Evolutionary conservation across 1,140 invertebrate genomes (phyloP), one percentile per base, ranked within the genome.

Genomic region (Drosophila ohnishii): DNA sequence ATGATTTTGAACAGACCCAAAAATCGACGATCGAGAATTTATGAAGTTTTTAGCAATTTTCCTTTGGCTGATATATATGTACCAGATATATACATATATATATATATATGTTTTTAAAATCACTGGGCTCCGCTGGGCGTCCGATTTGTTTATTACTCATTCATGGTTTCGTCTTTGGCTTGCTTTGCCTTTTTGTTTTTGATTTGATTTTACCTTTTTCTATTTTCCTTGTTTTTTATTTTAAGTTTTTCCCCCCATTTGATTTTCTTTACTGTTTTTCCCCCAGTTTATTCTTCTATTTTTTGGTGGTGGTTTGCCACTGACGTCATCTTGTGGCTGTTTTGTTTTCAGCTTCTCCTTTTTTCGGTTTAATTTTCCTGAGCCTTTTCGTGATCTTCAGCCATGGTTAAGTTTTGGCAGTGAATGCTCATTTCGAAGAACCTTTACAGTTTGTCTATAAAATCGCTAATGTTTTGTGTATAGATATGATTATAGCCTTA

Each of bases 1-100:
- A 72, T 85, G 81, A 84, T 84, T 85, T 66, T 84, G 57, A 84
- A 76, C 80, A 84, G 80, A 84, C 19, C 11, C 34, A 58, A n/a
- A 50, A 11, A 35, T 32, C 25, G 13, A 4, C 13, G 35, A 70
- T 62, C 45, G 30, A 25, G 39, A 71, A 70, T 70, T 70, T 57
- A 58, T 70, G 42, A 71, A 71, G 67, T 71, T 71, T 69, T 71
- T 69, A 44, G 47, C 62, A 37, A 69, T 44, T 11, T 2, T 30
- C 28, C 19, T 6, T 5, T 13, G 5, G 0, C 34, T n/a, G 28
- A 37, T 16, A 16, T 22, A 28, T 28, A 51, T 6, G 30, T 1
- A 42, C 25, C 25, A 28, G 25, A 28, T 5, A 28, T 3, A 16
- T 22, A 25, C 19, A 19, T 19, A 30, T 1, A n/a, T 14, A 56